A percentile compares a stretch with the other conserved stretches of the same genome.
phyloP scores from a whole-genome alignment of 2,888 invertebrate species.

The Glaucopsyche alexis region DNA sequence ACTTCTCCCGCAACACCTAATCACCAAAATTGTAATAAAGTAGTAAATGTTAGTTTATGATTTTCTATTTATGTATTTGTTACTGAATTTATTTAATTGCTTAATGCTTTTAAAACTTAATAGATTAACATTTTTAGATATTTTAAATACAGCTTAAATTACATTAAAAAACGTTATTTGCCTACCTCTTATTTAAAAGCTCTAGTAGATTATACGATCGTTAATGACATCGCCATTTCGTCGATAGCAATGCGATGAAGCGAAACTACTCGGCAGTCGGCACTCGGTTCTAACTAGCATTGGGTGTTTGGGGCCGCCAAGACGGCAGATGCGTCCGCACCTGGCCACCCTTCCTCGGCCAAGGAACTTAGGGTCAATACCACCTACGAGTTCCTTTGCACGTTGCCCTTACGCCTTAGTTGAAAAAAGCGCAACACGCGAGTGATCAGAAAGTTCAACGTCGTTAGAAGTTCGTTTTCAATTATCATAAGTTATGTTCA shows the following conservation, averaged over 20 bases:
- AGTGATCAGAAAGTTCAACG: conserved; percentile 49
- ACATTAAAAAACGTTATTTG: background rate
- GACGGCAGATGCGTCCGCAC: conserved; percentile 77
- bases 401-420: conserved; percentile 52
- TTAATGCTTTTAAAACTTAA: background rate
- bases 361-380: conserved; percentile 68
- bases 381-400: conserved; percentile 67
- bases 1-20: conserved; percentile 12
- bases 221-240: conserved; percentile 40
- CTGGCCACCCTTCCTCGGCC: conserved; percentile 75
- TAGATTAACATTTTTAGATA: background rate
- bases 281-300: conserved; percentile 44
- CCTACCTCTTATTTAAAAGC: background rate
- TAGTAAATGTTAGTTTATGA: background rate
- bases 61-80: background rate
- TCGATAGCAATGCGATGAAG: conserved; percentile 54
- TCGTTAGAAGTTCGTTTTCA: conserved; percentile 31
- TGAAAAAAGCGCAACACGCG: conserved; percentile 70
- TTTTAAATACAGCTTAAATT: background rate
- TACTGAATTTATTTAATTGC: background rate
- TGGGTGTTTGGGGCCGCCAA: conserved; percentile 59
- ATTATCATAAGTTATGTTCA: background rate
- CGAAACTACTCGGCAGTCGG: conserved; percentile 53
- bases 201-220: background rate
- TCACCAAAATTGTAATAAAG: background rate